Conservation (phyloP, 2,797 vertebrate genomes). For the Acridotheres tristis region DNA sequence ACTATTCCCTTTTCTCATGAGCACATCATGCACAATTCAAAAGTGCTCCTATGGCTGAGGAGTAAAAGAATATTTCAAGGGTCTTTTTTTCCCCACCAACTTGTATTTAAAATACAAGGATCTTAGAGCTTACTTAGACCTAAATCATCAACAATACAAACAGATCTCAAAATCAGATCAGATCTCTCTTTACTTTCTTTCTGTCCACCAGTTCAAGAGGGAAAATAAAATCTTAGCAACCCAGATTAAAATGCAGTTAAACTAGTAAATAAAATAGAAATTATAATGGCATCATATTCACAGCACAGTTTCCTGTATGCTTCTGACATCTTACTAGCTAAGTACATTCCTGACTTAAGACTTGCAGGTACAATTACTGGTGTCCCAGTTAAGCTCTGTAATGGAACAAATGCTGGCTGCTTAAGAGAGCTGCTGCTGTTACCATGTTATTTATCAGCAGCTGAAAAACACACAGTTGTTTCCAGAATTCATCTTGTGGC, state of each 20-base stretch:
- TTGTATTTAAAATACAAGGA: neutral
- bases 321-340: neutral
- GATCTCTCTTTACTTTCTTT: neutral
- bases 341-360: neutral
- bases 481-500: neutral
- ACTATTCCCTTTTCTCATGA: neutral
- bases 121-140: neutral
- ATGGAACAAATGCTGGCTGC: neutral
- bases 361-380: neutral
- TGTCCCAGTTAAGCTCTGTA: neutral
- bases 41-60: neutral
- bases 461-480: neutral
- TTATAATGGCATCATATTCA: neutral
- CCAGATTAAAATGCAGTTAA: neutral
- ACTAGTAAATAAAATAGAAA: neutral
- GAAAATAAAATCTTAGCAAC: neutral
- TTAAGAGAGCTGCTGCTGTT: neutral
- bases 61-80: neutral
- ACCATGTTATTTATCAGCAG: neutral
- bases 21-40: neutral
- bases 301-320: neutral
- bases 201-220: neutral
- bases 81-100: accelerated
- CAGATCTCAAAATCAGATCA: neutral
- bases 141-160: neutral